phyloP scores from a whole-genome alignment of 2,113 vertebrate species.

The Chiloscyllium plagiosum region DNA sequence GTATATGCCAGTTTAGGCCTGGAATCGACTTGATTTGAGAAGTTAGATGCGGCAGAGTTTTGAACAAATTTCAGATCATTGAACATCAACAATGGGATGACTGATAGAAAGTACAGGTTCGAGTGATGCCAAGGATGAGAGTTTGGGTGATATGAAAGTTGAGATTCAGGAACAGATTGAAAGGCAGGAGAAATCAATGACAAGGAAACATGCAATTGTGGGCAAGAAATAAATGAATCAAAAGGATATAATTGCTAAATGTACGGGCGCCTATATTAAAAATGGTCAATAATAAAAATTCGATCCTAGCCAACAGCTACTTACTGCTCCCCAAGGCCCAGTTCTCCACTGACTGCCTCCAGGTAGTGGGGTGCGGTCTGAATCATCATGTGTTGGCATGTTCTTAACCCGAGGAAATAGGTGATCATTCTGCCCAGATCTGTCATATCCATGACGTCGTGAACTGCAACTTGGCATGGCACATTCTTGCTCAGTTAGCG shows the following conservation, averaged over 20 bases:
- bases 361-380: slow-evolving; percentile 49
- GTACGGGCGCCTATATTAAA: background rate
- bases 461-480: slow-evolving; percentile 74
- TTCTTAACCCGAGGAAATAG: slow-evolving; percentile 58
- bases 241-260: background rate
- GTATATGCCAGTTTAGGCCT: background rate
- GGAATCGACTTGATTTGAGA: background rate
- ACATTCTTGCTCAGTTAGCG: slow-evolving; percentile 80
- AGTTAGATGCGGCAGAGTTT: background rate
- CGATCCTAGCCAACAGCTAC: slow-evolving; percentile 46
- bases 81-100: background rate
- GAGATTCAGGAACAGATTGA: background rate
- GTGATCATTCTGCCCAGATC: slow-evolving; percentile 52
- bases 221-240: background rate
- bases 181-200: background rate
- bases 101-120: background rate
- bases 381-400: slow-evolving; percentile 48
- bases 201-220: background rate
- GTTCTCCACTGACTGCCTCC: slow-evolving; percentile 86
- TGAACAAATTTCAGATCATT: background rate
- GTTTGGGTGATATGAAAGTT: background rate
- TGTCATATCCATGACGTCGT: slow-evolving; percentile 60
- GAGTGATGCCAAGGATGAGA: background rate
- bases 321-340: slow-evolving; percentile 95
- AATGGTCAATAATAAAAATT: background rate